Evolutionary conservation across 2,888 invertebrate genomes (phyloP).

Genomic region (Oxycera nigricornis): DNA sequence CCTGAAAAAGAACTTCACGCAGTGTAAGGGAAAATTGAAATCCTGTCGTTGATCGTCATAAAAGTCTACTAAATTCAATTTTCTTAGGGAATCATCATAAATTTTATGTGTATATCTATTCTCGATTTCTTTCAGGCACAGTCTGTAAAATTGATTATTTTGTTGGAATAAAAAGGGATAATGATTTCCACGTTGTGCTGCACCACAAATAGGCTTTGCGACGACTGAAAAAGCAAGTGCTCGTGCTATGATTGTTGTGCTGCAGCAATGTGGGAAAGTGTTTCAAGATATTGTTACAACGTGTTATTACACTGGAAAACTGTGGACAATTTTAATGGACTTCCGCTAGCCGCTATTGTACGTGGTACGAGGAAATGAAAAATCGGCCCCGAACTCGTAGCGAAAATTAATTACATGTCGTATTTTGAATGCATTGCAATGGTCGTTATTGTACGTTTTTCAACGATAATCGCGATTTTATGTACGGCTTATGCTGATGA

Average conservation of each 20-base stretch:
- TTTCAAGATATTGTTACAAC: neutral
- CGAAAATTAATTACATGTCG: too few relatives aligned
- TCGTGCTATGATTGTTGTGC: neutral
- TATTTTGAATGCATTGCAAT: too few relatives aligned
- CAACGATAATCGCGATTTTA: too few relatives aligned
- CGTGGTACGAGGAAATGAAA: too few relatives aligned
- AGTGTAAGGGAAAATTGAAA: too few relatives aligned
- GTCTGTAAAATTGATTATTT: neutral
- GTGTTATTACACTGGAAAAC: neutral
- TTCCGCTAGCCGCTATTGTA: neutral
- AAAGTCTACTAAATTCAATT: neutral
- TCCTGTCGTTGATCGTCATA: too few relatives aligned
- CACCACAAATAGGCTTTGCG: neutral
- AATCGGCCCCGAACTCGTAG: too few relatives aligned
- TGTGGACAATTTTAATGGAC: conserved; percentile 6
- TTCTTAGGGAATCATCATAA: neutral
- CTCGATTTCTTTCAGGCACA: neutral
- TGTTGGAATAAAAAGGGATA: neutral
- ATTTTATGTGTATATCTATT: neutral
- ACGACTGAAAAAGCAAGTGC: neutral
- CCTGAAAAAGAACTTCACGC: too few relatives aligned
- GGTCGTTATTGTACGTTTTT: too few relatives aligned
- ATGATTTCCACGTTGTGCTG: neutral
- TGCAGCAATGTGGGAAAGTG: neutral
- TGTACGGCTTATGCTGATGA: too few relatives aligned